Evolutionary conservation across 64 coral and sea anemone genomes (phyloP).

Genomic region (Montipora foliosa): DNA sequence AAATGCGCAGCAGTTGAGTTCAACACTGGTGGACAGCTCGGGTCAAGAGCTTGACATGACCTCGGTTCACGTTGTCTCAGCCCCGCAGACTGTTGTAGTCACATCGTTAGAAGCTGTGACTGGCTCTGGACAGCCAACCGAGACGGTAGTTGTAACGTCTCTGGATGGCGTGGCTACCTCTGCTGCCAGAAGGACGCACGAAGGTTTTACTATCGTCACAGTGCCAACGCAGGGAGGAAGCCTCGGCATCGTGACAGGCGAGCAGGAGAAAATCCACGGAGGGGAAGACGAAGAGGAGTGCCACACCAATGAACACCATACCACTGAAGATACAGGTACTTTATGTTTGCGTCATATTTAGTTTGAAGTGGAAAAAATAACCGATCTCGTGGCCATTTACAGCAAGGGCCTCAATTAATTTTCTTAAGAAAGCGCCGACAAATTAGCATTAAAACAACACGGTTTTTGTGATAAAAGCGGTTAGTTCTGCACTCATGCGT

Average conservation of each 20-base stretch:
- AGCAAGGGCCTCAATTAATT: too few species aligned
- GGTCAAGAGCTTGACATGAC: slow-evolving; percentile 79
- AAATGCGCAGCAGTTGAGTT: slow-evolving; percentile 63
- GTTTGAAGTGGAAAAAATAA: too few species aligned
- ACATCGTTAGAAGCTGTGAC: slow-evolving; percentile 82
- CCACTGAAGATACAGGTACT: slow-evolving; percentile 39
- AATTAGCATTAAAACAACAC: too few species aligned
- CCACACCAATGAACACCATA: slow-evolving; percentile 27
- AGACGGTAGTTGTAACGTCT: slow-evolving; percentile 54
- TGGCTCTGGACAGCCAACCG: slow-evolving; percentile 63
- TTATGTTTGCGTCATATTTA: background rate
- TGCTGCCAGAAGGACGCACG: slow-evolving; percentile 43
- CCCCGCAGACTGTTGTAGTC: slow-evolving; percentile 89
- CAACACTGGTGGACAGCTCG: slow-evolving; percentile 65
- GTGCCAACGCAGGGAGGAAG: slow-evolving; percentile 58
- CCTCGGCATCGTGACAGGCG: slow-evolving; percentile 40
- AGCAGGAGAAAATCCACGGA: slow-evolving; percentile 68
- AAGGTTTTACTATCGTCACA: slow-evolving; percentile 62
- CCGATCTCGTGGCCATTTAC: too few species aligned
- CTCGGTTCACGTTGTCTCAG: slow-evolving; percentile 61
- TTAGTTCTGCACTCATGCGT: too few species aligned
- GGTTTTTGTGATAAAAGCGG: too few species aligned
- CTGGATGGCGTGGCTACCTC: slow-evolving; percentile 62
- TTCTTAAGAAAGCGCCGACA: too few species aligned
- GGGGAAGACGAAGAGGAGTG: slow-evolving; percentile 23